Percentiles rank a stretch among this genome's conserved stretches.
Conservation (phyloP, 2,797 vertebrate genomes). For the Sebastolobus altivelis region DNA sequence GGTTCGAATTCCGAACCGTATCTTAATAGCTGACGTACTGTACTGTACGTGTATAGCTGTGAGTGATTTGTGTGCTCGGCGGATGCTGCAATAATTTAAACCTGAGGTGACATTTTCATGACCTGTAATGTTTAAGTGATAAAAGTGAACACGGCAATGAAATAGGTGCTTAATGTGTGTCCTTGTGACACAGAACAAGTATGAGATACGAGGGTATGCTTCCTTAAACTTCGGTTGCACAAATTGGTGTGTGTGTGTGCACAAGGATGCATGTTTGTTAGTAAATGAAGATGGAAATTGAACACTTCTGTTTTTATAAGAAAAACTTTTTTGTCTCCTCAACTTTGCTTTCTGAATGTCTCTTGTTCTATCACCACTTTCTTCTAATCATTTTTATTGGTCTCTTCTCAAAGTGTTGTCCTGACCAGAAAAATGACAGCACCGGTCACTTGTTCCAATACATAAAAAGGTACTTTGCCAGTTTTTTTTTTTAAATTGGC, state of each 20-base stretch:
- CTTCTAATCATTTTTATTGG: background rate
- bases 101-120: background rate
- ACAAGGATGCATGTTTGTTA: background rate
- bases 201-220: background rate
- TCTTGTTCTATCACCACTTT: background rate
- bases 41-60: background rate
- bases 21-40: conserved; percentile 26
- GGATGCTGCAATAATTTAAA: background rate
- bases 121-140: conserved; percentile 2
- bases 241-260: background rate
- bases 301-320: background rate
- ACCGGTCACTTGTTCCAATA: background rate
- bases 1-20: background rate
- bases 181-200: background rate
- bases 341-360: background rate
- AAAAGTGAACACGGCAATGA: background rate
- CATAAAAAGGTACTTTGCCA: background rate
- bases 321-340: background rate
- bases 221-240: background rate
- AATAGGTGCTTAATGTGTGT: background rate
- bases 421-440: background rate
- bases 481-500: background rate
- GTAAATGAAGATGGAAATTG: background rate
- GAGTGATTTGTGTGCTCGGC: background rate
- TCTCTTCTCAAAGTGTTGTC: background rate